Base-by-base conservation (phyloP, 2,888 invertebrate genomes). In the Acleris laterana region DNA sequence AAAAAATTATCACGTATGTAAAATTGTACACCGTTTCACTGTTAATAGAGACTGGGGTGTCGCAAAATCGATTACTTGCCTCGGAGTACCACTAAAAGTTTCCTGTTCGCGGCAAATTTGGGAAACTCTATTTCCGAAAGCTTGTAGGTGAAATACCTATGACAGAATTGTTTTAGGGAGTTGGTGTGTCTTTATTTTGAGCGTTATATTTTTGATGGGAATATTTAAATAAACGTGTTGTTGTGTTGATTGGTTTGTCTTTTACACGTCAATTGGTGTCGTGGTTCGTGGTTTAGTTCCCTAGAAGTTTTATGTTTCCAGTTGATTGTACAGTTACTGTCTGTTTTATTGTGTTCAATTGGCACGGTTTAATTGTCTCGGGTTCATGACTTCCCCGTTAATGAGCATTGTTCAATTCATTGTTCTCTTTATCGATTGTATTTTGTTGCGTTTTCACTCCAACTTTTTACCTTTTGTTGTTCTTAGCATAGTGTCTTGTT, bases 11-110 rank as follows among this genome's bases (percentile, higher is more conserved):
- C 42, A 55, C 19, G 53, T 50, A 51, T 64, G 53, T 42, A 38
- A 61, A 61, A 65, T 55, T 50, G 17, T 60, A 65, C 32, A 58
- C 25, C 48, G 25, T 22, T 28, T 20, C 3, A 53, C 52, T 50
- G 56, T 61, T 56, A 50, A 28, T 44, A 28, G 56, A 20, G 42
- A 38, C 48, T 53, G 28, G 64, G 60, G 60, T 64, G 64, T 60
- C 64, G 55, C 50, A 60, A 65, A 65, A 60, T 65, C 60, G 60
- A 65, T 65, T 65, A 65, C 60, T 51, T 60, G 55, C 65, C 55
- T 28, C 65, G 55, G 50, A 50, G 60, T 65, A 56, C 60, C 60
- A 61, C 60, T 65, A 65, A 65, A 61, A 65, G 65, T 65, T 65
- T 65, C 65, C 65, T 61, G 60, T 56, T 61, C 32, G 60, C 49